phyloP scores from a whole-genome alignment of 2,888 invertebrate species.

The Trichogramma dendrolimi region DNA sequence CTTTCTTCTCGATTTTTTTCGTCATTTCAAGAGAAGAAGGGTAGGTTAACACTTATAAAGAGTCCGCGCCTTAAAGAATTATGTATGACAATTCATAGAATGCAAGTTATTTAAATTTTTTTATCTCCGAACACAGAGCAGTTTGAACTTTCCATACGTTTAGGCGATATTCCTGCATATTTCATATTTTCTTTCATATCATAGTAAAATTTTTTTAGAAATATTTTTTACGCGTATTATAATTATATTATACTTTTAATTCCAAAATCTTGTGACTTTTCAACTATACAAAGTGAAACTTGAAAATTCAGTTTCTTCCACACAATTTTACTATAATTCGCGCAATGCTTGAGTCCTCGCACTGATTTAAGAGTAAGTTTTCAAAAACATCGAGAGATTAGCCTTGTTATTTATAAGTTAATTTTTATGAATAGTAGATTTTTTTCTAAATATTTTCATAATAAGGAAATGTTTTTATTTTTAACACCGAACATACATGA shows the following conservation, averaged over 20 bases:
- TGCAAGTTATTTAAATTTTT: no score
- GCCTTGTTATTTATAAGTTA: slow-evolving; percentile 42
- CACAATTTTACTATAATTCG: slow-evolving; percentile 45
- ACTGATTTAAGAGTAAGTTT: slow-evolving; percentile 49
- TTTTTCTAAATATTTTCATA: slow-evolving; percentile 34
- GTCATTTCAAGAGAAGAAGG: slow-evolving; percentile 1
- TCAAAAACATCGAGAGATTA: slow-evolving; percentile 52
- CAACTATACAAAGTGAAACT: slow-evolving; percentile 45
- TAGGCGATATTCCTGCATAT: slow-evolving; percentile 1
- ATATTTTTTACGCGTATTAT: background rate
- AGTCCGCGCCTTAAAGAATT: slow-evolving; percentile 37
- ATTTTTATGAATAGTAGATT: slow-evolving; percentile 36
- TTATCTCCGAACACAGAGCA: no score
- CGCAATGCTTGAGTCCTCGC: slow-evolving; percentile 34
- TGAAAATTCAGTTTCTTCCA: slow-evolving; percentile 39
- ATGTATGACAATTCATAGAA: no score
- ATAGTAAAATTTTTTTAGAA: slow-evolving; percentile 4
- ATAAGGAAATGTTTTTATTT: slow-evolving; percentile 46
- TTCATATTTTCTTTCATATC: slow-evolving; percentile 6
- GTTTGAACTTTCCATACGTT: background rate
- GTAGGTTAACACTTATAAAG: slow-evolving; percentile 41
- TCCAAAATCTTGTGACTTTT: slow-evolving; percentile 27
- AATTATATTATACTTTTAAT: slow-evolving; percentile 21
- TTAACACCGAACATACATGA: slow-evolving; percentile 52
- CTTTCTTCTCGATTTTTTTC: slow-evolving; percentile 10